phyloP scores from a whole-genome alignment of 1,140 invertebrate species.

The Tribolium castaneum region DNA sequence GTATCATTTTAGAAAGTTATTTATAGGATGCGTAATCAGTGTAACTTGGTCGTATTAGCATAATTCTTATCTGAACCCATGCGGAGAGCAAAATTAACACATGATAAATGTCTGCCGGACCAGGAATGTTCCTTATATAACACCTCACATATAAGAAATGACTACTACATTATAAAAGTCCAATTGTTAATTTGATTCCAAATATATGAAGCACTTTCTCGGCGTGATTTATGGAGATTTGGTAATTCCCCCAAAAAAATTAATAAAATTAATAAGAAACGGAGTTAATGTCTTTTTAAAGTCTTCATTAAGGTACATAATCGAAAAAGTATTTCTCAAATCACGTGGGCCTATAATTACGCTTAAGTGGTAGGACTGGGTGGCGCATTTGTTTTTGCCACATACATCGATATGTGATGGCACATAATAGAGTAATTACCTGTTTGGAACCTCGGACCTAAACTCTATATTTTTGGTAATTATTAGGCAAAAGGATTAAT shows the following conservation, averaged over 20 bases:
- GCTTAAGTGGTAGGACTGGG: too few species aligned
- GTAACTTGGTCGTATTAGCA: constrained; percentile 48
- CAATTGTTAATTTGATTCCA: constrained; percentile 4
- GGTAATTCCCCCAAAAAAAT: too few species aligned
- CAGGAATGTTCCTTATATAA: constrained; percentile 36
- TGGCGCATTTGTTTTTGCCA: not conserved
- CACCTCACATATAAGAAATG: constrained; percentile 26
- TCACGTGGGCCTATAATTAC: too few species aligned
- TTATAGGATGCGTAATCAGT: constrained; percentile 49
- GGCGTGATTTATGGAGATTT: too few species aligned
- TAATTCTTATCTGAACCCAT: constrained; percentile 48
- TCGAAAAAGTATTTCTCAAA: too few species aligned
- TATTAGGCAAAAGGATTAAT: constrained; percentile 17
- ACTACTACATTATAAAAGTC: constrained; percentile 19
- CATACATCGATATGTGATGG: not conserved
- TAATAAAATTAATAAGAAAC: too few species aligned
- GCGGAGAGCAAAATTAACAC: constrained; percentile 48
- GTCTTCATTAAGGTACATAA: too few species aligned
- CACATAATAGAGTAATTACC: constrained; percentile 21
- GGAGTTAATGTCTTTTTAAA: too few species aligned
- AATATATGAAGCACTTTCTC: not conserved
- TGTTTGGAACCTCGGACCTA: not conserved
- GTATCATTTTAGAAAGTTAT: constrained; percentile 46
- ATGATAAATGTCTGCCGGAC: constrained; percentile 45
- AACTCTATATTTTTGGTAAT: constrained; percentile 28